Conservation (phyloP, 2,888 invertebrate species). For the Hemithea aestivaria region DNA sequence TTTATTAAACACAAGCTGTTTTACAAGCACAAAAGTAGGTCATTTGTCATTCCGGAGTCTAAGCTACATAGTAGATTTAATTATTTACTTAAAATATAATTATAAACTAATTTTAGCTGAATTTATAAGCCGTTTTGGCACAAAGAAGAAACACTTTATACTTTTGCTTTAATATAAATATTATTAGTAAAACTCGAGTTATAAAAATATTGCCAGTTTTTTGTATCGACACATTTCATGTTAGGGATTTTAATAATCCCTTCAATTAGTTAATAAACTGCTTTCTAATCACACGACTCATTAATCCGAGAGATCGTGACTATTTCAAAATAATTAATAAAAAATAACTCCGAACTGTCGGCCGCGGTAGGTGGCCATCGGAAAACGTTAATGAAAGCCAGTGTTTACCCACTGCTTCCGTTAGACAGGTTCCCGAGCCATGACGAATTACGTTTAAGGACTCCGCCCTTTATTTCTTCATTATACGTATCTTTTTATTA, state of each 20-base stretch:
- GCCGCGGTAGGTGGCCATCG: slow-evolving; percentile 36
- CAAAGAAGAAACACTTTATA: too few species aligned
- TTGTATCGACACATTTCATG: slow-evolving; percentile 6
- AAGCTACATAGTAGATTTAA: too few species aligned
- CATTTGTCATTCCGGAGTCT: too few species aligned
- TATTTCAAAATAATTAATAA: slow-evolving; percentile 21
- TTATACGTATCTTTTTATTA: too few species aligned
- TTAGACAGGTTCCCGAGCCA: slow-evolving; percentile 27
- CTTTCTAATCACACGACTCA: slow-evolving; percentile 10
- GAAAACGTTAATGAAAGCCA: slow-evolving; percentile 40
- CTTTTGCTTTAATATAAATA: too few species aligned
- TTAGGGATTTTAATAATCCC: neutral
- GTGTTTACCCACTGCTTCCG: slow-evolving; percentile 27
- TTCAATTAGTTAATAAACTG: slow-evolving; percentile 2
- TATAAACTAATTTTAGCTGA: too few species aligned
- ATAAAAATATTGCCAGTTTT: too few species aligned
- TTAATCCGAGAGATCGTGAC: slow-evolving; percentile 2
- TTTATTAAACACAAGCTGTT: too few species aligned
- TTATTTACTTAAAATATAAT: too few species aligned
- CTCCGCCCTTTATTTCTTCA: neutral
- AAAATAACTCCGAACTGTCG: slow-evolving; percentile 15
- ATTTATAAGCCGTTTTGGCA: too few species aligned
- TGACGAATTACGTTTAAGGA: slow-evolving; percentile 15
- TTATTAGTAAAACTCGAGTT: too few species aligned
- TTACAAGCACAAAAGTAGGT: too few species aligned